Conservation (phyloP, 2,797 vertebrate genomes). For the Gymnopithys bicolor region DNA sequence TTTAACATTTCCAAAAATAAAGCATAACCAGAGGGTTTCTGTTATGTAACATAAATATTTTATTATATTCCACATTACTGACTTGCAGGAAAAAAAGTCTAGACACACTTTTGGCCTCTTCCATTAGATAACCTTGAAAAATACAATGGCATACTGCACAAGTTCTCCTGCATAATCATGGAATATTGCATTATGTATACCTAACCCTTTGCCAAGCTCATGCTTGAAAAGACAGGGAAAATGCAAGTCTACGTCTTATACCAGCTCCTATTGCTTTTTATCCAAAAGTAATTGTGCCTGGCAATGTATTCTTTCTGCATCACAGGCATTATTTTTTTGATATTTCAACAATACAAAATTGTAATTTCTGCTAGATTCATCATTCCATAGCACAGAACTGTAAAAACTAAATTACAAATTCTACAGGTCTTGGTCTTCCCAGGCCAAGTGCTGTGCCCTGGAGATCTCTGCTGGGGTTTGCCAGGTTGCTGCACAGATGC, state of each 20-base stretch:
- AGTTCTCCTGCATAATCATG: not conserved
- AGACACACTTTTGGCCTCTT: not conserved
- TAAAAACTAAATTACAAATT: not conserved
- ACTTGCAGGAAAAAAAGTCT: not conserved
- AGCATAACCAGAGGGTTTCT: slow-evolving; percentile 32
- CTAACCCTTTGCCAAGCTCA: not conserved
- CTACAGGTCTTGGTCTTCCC: not conserved
- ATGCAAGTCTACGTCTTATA: not conserved
- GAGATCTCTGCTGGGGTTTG: not conserved
- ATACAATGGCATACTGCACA: not conserved
- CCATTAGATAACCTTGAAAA: slow-evolving; percentile 10
- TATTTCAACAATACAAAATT: not conserved
- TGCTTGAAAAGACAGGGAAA: not conserved
- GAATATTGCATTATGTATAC: not conserved
- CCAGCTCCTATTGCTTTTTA: not conserved
- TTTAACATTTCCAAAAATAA: slow-evolving; percentile 55
- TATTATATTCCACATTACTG: slow-evolving; percentile 37
- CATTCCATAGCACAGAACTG: not conserved
- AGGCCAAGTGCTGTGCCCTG: not conserved
- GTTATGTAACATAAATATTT: slow-evolving; percentile 58
- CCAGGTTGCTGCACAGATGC: not conserved
- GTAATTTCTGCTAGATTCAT: not conserved
- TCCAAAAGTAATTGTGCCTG: not conserved
- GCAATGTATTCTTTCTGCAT: not conserved
- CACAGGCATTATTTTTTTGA: not conserved